These are phyloP conservation scores for Paracanthobrama guichenoti DNA, from an alignment of 2,113 vertebrate species.

Conservation along the genomic window DNA sequence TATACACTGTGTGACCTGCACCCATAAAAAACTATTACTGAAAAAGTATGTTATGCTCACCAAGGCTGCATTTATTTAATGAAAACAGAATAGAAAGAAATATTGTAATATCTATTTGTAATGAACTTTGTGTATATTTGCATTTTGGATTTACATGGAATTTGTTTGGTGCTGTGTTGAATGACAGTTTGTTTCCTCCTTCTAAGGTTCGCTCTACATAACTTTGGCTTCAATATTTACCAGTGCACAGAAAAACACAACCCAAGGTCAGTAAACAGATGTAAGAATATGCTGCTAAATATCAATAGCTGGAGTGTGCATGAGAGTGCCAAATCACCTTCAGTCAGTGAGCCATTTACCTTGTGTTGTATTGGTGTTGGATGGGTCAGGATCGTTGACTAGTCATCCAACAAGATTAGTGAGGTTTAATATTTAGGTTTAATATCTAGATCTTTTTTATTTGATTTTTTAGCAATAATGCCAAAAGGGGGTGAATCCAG, in stretches of 20 bases:
- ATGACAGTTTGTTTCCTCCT: not conserved
- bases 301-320: constrained; percentile 4
- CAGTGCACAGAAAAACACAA: not conserved
- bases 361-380: not conserved
- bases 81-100: no score
- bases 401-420: not conserved
- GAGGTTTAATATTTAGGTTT: no score
- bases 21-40: no score
- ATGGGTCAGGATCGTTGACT: not conserved
- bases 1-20: no score
- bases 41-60: no score
- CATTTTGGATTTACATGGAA: not conserved
- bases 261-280: constrained; percentile 32
- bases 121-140: not conserved
- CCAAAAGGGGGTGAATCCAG: not conserved
- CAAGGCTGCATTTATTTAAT: no score
- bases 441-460: not conserved
- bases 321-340: not conserved
- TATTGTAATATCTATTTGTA: no score
- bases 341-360: not conserved
- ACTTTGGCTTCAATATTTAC: not conserved
- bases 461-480: not conserved
- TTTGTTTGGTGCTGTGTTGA: not conserved
- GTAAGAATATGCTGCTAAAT: not conserved
- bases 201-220: not conserved